Evolutionary conservation across 2,113 vertebrate genomes (phyloP), one percentile per base, ranked within the genome.

Genomic region (Aegithalos caudatus): DNA sequence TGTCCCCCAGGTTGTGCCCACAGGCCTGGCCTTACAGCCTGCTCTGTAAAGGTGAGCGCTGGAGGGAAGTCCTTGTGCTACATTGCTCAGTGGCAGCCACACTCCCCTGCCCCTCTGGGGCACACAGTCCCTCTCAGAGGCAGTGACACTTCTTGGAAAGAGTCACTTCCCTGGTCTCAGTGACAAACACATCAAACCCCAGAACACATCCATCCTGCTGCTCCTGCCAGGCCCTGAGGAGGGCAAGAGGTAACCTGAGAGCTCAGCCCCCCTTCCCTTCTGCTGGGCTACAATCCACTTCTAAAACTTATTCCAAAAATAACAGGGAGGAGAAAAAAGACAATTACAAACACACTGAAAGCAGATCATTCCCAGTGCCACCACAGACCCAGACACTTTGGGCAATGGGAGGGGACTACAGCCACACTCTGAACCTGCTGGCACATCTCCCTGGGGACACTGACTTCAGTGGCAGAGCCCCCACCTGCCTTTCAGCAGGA

Each of bases 401-500:
- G 3, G 73, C 1, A 1, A 57, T 6, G 7, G 50, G 54, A 72
- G 17, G 16, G 74, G 38, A 4, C 18, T 24, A 11, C 0, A 18
- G 61, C 7, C 57, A 90, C 1, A 1, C 29, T 31, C 77, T 33
- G 27, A 16, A 31, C 48, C 40, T 57, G 62, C 48, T 42, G 40
- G 48, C 47, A 62, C 71, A 28, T 28, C 40, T 70, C 87, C 27
- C 2, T 10, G 48, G 71, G 62, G 47, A 89, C 79, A 28, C 69
- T 48, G 80, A 14, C 33, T 38, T 21, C 0, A 12, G 48, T 25
- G 27, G 21, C 44, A 72, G 19, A 83, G 22, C 62, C 76, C 31
- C 33, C 42, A 28, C 11, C 35, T 71, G 56, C 64, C 58, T 71
- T 50, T 25, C 89, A 82, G 65, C 57, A 25, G 27, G 20, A 42